Conservation (phyloP, 1,140 invertebrate species). For the Pseudomyrmex gracilis region DNA sequence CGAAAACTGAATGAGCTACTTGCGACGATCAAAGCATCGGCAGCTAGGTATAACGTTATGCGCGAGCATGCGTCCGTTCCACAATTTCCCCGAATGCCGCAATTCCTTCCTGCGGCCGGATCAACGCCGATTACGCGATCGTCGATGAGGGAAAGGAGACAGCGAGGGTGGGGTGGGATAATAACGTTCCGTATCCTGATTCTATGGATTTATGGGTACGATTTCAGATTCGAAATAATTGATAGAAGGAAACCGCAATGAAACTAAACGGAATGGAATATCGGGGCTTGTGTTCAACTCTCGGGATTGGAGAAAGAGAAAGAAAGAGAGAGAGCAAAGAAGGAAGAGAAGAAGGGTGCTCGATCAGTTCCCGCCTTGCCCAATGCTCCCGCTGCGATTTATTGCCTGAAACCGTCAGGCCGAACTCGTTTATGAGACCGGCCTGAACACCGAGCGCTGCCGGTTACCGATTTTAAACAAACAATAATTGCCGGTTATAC, state of each 20-base stretch:
- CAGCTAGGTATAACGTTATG: not conserved
- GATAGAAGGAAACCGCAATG: slow-evolving; percentile 75
- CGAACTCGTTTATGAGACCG: slow-evolving; percentile 54
- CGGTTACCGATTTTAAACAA: slow-evolving; percentile 55
- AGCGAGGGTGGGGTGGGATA: slow-evolving; percentile 48
- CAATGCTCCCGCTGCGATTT: slow-evolving; percentile 68
- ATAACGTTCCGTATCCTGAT: slow-evolving; percentile 70
- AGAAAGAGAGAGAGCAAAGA: not conserved
- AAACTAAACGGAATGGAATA: slow-evolving; percentile 74
- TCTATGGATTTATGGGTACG: slow-evolving; percentile 72
- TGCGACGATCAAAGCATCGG: slow-evolving; percentile 29
- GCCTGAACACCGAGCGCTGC: slow-evolving; percentile 50
- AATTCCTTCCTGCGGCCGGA: slow-evolving; percentile 52
- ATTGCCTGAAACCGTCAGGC: slow-evolving; percentile 65
- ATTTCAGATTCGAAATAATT: slow-evolving; percentile 75
- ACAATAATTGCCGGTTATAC: slow-evolving; percentile 67
- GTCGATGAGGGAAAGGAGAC: slow-evolving; percentile 49
- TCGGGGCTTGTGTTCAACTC: slow-evolving; percentile 47
- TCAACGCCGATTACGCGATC: slow-evolving; percentile 53
- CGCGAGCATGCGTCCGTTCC: slow-evolving; percentile 50
- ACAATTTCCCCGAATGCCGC: slow-evolving; percentile 49
- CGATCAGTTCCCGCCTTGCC: slow-evolving; percentile 75
- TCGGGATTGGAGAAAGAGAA: not conserved
- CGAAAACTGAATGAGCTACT: slow-evolving; percentile 16
- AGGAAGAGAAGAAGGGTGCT: slow-evolving; percentile 14